phyloP scores from a whole-genome alignment of 2,797 vertebrate species.

The Gorsachius magnificus region DNA sequence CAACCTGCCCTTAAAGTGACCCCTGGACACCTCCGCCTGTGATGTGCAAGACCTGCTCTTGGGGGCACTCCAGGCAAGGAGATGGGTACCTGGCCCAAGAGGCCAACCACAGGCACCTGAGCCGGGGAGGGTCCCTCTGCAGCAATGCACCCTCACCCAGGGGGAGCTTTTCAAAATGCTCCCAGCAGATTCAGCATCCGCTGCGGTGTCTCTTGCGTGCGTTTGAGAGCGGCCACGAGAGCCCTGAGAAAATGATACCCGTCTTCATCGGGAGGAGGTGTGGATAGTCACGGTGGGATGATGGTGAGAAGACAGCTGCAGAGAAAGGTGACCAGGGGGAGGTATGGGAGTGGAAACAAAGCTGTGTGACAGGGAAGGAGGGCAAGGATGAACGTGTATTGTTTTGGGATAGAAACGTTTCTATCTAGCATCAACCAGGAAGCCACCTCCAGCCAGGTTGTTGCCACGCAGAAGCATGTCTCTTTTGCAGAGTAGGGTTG shows the following conservation, averaged over 20 bases:
- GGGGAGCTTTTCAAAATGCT: background rate
- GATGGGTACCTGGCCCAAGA: background rate
- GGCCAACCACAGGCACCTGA: background rate
- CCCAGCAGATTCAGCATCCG: background rate
- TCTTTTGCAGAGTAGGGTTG: background rate
- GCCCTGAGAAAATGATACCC: background rate
- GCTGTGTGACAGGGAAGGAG: background rate
- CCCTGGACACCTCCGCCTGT: background rate
- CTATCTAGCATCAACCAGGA: background rate
- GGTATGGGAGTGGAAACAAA: background rate
- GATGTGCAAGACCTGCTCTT: background rate
- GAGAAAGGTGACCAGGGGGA: background rate
- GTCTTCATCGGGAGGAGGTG: background rate
- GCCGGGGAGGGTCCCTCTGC: background rate
- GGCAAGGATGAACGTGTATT: background rate
- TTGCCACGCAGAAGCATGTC: background rate
- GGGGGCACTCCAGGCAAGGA: constrained; percentile 20
- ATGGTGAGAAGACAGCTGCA: background rate
- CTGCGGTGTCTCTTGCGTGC: background rate
- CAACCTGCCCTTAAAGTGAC: constrained; percentile 24
- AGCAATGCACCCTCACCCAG: background rate
- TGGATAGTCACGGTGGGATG: background rate
- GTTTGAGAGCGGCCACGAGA: background rate
- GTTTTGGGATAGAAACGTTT: background rate
- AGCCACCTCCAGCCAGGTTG: background rate